Evolutionary conservation across 2,113 vertebrate species (phyloP).

Genomic region (Aspidoscelis tigris): DNA sequence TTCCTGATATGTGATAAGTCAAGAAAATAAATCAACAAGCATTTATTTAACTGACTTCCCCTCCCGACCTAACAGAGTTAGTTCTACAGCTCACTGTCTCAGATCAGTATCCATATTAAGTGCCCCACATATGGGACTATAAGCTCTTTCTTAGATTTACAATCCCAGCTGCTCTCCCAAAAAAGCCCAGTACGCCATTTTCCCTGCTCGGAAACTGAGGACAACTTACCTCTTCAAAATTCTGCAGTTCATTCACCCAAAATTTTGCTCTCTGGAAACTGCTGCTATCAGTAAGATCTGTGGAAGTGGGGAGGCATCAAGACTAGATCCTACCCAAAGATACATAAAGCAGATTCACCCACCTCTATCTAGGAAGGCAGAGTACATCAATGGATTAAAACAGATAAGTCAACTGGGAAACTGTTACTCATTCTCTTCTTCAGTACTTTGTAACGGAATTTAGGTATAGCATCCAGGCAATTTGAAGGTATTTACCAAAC

Average conservation of each 20-base stretch:
- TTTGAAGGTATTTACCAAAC: not conserved
- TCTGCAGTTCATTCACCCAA: slow-evolving; percentile 97
- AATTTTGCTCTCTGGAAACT: slow-evolving; percentile 94
- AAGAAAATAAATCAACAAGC: not conserved
- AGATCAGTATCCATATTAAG: not conserved
- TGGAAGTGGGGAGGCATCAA: not conserved
- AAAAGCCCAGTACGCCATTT: not conserved
- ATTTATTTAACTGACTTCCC: not conserved
- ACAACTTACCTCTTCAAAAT: slow-evolving; percentile 87
- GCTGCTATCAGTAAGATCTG: slow-evolving; percentile 93
- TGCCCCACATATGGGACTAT: not conserved
- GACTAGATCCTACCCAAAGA: slow-evolving; percentile 2
- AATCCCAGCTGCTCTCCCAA: not conserved
- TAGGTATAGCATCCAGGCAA: not conserved
- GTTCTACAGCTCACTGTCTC: not conserved
- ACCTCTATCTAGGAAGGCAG: not conserved
- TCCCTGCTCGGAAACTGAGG: slow-evolving; percentile 1
- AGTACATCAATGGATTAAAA: not conserved
- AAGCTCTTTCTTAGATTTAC: not conserved
- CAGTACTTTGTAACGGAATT: not conserved
- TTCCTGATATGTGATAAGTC: not conserved
- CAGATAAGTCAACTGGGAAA: not conserved
- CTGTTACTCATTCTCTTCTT: not conserved
- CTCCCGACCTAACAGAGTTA: not conserved
- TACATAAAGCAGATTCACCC: not conserved